Evolutionary conservation across 2,888 invertebrate genomes (phyloP), one percentile per base, ranked within the genome.

Genomic region (Drosophila koepferae): DNA sequence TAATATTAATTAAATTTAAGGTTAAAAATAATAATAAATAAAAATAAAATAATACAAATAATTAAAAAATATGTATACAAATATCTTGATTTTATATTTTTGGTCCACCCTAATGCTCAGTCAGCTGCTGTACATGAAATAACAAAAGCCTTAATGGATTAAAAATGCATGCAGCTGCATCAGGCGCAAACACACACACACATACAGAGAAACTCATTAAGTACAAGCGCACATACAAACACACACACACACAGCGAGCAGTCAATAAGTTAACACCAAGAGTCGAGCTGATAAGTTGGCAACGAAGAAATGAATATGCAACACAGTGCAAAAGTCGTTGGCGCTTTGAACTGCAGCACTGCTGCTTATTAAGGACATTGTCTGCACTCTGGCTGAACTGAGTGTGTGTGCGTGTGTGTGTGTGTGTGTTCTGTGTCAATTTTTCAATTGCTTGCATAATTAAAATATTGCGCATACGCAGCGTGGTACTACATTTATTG

Each of bases 381-480:
- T n/a, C 16, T 41, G 41, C 34, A 20, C 20, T 20, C 20, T 20
- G 20, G 20, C 20, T 20, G 20, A 20, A 2, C 20, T 20, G 20
- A 20, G 41, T 31, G 36, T 41, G 49, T 38, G 63, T 58, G 51
- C 20, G 20, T 20, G 41, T 31, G 36, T 41, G 49, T 41, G 14
- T 38, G 38, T 38, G 63, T 58, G 51, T 69, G 46, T 55, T 40
- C 67, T 60, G 68, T 72, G 77, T 62, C 70, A 64, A 63, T 72
- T 79, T 79, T 79, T 79, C 73, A 73, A 81, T 79, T 79, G 81
- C 75, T 82, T 80, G 77, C 77, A 83, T 77, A 81, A 81, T 81
- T 80, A 83, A 81, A 77, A 83, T 83, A 81, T 81, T 73, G 70
- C 81, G 70, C 68, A 83, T 73, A 74, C 77, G 72, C 81, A 84